Evolutionary conservation across 1,140 invertebrate species (phyloP), one percentile per base, ranked within the genome.

Genomic region (Drosophila nebulosa): DNA sequence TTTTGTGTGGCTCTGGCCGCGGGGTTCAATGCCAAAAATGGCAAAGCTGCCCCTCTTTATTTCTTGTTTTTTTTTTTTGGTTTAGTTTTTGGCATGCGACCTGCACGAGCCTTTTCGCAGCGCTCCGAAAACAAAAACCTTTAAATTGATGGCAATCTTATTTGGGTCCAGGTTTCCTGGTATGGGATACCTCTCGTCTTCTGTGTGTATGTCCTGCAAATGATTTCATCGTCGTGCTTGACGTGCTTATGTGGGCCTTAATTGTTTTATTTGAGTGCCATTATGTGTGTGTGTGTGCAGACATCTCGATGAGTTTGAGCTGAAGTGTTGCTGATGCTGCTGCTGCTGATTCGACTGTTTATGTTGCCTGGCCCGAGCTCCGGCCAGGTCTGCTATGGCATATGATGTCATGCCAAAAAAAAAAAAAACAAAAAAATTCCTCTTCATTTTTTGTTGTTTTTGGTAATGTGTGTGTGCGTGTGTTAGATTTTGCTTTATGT

Each of bases 181-280:
- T 35, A 57, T 63, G 16, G 50, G 51, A 9, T 32, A 12, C 32
- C 9, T 52, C 46, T n/a, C n/a, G n/a, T n/a, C n/a, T n/a, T n/a
- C n/a, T n/a, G 55, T 64, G 55, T 64, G 50, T 68, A 75, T 84
- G 76, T 84, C 79, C 79, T 84, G 79, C 79, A 84, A 84, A 84
- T 84, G 79, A 84, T 84, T 84, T 84, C 79, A 84, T 84, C 74
- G 66, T 81, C 74, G 66, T 81, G 72, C 66, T 81, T 81, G 74
- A 85, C 77, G 80, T 80, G 80, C 80, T 86, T 69, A 86, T 86
- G 83, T 75, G 83, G 83, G 64, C 78, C 81, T 81, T 86, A 86
- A 86, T 86, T 86, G 81, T 86, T 88, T 86, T 86, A 88, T 86
- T 86, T 86, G 81, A 86, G 81, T 86, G 83, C 81, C 83, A 86